A percentile compares a stretch with the other conserved stretches of the same genome.
Conservation (phyloP, 2,113 vertebrate genomes). For the Gallinago paraguaiae region DNA sequence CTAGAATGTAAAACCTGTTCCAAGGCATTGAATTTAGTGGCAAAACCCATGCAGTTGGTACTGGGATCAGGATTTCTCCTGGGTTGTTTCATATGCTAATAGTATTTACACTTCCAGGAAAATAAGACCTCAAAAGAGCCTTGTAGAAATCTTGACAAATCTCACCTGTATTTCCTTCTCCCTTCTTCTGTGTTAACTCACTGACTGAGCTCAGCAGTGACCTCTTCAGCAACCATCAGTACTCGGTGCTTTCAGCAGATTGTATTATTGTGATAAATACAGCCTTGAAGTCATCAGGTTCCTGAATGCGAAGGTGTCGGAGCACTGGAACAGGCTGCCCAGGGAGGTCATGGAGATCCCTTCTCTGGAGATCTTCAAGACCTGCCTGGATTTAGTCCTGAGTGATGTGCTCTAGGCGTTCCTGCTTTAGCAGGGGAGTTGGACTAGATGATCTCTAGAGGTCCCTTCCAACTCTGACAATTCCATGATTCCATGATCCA, state of each 20-base stretch:
- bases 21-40: background rate
- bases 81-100: background rate
- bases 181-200: background rate
- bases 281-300: background rate
- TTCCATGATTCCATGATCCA: too few species aligned
- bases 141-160: background rate
- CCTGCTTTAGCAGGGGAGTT: too few species aligned
- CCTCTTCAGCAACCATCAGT: background rate
- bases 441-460: too few species aligned
- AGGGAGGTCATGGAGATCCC: too few species aligned
- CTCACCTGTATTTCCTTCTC: accelerated
- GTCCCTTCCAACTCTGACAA: too few species aligned
- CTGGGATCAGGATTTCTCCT: background rate
- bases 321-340: too few species aligned
- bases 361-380: too few species aligned
- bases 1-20: background rate
- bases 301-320: background rate
- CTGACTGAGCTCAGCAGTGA: background rate
- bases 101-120: background rate
- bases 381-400: too few species aligned
- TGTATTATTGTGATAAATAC: background rate
- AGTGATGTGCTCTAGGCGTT: too few species aligned
- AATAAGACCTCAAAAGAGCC: background rate
- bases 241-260: background rate
- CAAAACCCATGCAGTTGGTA: background rate